Base-by-base conservation (phyloP, 1,140 invertebrate species). In the Apis laboriosa region DNA sequence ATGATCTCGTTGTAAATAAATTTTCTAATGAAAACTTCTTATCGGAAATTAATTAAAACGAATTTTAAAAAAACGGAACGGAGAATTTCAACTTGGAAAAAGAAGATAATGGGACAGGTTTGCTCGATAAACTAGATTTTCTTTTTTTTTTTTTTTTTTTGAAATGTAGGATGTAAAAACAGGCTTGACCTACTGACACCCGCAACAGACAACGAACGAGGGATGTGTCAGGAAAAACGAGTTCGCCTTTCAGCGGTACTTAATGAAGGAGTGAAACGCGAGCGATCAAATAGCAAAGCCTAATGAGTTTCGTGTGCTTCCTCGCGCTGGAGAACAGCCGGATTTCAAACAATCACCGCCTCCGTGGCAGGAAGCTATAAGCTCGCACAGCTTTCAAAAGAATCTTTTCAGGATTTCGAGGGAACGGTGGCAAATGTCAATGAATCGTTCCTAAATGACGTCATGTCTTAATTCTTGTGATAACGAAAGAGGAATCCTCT, bases 261-360 rank as follows among this genome's bases (percentile, higher is more conserved):
- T 74, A 80, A 80, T 61, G 78, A 80, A 63, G 78, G 60, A 28
- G 70, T 55, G 60, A 74, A 80, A 73, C 51, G 60, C 24, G 51
- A 64, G 28, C 60, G 71, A 80, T 66, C n/a, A 75, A 80, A 80
- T 56, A n/a, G 78, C 71, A 66, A 64, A 74, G 51, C 71, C 71
- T 80, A 80, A 80, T 66, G 78, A 80, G 71, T 74, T 80, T 63
- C 68, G 67, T 51, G 51, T 19, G 76, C 76, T 64, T 77, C 51
- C 51, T 64, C 51, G 17, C 3, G 78, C 60, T 51, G 13, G 21
- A 53, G 60, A 79, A 80, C 60, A 75, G 51, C 53, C 9, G 61
- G 17, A 74, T 80, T 64, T 19, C 28, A 19, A 66, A 80, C 78
- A 80, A 80, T 80, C 71, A 24, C 70, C 28, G 60, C 34, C 70